phyloP scores from a whole-genome alignment of 2,888 invertebrate species.

The Troglohyphantes excavatus region DNA sequence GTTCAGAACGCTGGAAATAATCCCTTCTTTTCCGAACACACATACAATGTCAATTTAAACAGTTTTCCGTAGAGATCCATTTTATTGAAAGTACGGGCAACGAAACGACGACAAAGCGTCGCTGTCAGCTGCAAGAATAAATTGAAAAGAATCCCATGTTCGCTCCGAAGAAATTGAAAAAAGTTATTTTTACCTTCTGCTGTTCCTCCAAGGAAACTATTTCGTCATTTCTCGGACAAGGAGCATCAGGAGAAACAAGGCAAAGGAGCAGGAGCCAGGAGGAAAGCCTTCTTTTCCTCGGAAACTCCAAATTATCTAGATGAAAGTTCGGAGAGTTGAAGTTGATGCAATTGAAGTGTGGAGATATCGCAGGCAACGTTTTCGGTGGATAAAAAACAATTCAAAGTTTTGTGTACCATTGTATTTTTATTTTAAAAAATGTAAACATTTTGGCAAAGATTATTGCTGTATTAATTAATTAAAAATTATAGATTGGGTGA shows the following conservation, averaged over 20 bases:
- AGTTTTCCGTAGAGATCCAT: neutral
- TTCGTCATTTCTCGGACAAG: constrained; percentile 11
- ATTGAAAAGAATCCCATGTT: neutral
- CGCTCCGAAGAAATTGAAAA: neutral
- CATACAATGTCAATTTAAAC: neutral
- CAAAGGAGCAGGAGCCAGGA: constrained; percentile 11
- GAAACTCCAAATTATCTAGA: neutral
- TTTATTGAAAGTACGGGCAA: neutral
- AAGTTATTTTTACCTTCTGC: constrained; percentile 12
- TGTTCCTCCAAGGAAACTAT: constrained; percentile 3
- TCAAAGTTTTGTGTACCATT: no score
- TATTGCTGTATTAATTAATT: no score
- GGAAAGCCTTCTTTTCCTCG: neutral
- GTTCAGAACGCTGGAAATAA: neutral
- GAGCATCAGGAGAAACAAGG: neutral
- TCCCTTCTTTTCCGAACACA: neutral
- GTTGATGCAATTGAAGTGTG: neutral
- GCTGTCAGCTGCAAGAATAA: neutral
- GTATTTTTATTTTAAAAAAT: no score
- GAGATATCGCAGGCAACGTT: no score
- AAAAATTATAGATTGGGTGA: no score
- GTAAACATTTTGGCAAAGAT: no score
- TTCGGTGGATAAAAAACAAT: no score
- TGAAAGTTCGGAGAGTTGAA: neutral
- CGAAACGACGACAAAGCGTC: neutral